phyloP scores from a whole-genome alignment of 1,140 invertebrate species.

The Tetraneura akinire region DNA sequence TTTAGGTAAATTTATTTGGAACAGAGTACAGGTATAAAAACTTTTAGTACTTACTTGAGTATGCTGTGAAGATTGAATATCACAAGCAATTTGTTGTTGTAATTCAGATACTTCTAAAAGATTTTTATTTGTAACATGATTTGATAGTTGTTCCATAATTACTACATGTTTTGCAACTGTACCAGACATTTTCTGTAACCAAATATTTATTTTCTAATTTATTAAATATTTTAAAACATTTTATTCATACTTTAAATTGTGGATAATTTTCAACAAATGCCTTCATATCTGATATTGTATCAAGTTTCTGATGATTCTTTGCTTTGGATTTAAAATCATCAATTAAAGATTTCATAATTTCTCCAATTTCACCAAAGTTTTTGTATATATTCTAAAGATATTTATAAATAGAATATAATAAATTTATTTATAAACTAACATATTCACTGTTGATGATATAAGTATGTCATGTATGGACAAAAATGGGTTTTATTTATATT shows the following conservation, averaged over 20 bases:
- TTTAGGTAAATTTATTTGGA: no score
- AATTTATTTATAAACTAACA: no score
- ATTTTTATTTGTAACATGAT: slow-evolving; percentile 75
- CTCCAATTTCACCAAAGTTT: slow-evolving; percentile 98
- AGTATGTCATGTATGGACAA: no score
- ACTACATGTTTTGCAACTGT: slow-evolving; percentile 97
- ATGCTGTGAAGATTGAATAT: slow-evolving; percentile 87
- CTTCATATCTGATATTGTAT: slow-evolving; percentile 99
- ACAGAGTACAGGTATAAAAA: no score
- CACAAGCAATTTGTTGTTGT: slow-evolving; percentile 94
- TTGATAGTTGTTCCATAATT: slow-evolving; percentile 91
- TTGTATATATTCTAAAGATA: slow-evolving; percentile 82
- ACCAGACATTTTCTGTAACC: slow-evolving; percentile 88
- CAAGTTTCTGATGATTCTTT: slow-evolving; percentile 94
- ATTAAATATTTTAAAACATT: background rate
- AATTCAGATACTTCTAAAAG: slow-evolving; percentile 92
- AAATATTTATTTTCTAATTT: background rate
- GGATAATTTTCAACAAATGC: slow-evolving; percentile 98
- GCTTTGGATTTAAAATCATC: slow-evolving; percentile 97
- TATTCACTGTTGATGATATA: no score
- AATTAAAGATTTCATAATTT: slow-evolving; percentile 95
- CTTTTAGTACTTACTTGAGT: slow-evolving; percentile 66
- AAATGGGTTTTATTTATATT: no score
- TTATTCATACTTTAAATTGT: slow-evolving; percentile 77
- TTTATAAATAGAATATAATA: no score